Percentiles rank a stretch among this genome's conserved stretches.
phyloP scores from a whole-genome alignment of 2,888 invertebrate genomes.

The Dorcus parallelipipedus region DNA sequence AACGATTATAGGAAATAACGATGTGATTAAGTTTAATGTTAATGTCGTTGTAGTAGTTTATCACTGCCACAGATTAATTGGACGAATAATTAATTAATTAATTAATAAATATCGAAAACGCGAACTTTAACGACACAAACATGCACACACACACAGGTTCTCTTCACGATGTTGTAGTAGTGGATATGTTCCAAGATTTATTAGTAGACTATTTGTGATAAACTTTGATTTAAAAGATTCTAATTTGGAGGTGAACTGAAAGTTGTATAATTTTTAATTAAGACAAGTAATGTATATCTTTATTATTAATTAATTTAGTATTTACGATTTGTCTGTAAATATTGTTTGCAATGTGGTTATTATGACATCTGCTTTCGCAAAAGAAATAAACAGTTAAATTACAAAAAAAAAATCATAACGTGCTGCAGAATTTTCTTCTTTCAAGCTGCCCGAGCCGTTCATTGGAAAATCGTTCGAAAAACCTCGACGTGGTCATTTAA shows the following conservation, averaged over 20 bases:
- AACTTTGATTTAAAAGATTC: slow-evolving; percentile 29
- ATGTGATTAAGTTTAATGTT: too few relatives aligned
- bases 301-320: slow-evolving; percentile 32
- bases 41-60: slow-evolving; percentile 27
- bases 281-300: slow-evolving; percentile 34
- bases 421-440: too few relatives aligned
- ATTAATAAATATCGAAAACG: slow-evolving; percentile 1
- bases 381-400: not conserved
- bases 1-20: not conserved
- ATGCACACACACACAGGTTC: too few relatives aligned
- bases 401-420: too few relatives aligned
- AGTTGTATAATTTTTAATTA: slow-evolving; percentile 32
- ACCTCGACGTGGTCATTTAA: too few relatives aligned
- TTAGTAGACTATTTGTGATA: slow-evolving; percentile 35
- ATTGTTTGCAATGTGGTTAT: slow-evolving; percentile 39
- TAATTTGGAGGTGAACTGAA: slow-evolving; percentile 38
- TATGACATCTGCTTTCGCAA: slow-evolving; percentile 1
- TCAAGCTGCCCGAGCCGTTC: not conserved
- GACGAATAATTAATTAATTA: not conserved
- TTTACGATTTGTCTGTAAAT: slow-evolving; percentile 39
- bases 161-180: too few relatives aligned
- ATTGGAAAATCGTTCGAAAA: not conserved
- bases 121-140: slow-evolving; percentile 4
- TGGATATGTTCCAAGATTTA: slow-evolving; percentile 8
- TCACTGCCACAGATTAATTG: slow-evolving; percentile 33